These are phyloP conservation scores for Chloroclystis v-ata DNA, from an alignment of 2,888 invertebrate genomes.

Conservation along the genomic window DNA sequence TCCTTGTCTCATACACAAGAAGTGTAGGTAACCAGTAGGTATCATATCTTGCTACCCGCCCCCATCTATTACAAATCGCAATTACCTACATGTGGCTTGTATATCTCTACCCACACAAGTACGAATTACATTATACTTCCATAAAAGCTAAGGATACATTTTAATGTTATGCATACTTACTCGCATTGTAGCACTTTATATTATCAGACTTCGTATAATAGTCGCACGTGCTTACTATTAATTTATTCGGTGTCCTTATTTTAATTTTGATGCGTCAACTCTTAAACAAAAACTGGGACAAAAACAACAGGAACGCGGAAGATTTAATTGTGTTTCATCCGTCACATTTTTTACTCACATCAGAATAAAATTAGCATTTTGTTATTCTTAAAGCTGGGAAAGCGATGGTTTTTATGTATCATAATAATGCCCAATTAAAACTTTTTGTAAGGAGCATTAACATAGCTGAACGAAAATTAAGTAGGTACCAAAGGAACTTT, in stretches of 20 bases:
- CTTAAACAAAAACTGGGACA: constrained; percentile 31
- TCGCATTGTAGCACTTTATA: no score
- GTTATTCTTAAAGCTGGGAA: constrained; percentile 27
- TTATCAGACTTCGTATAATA: constrained; percentile 58
- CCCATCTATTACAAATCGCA: constrained; percentile 30
- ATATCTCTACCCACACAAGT: constrained; percentile 40
- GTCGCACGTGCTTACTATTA: constrained; percentile 44
- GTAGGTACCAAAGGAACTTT: no score
- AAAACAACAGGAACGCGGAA: constrained; percentile 43
- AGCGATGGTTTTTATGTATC: constrained; percentile 5
- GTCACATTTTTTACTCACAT: constrained; percentile 30
- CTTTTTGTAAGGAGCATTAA: background rate
- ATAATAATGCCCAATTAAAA: constrained; percentile 2
- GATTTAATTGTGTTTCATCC: constrained; percentile 34
- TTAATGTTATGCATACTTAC: no score
- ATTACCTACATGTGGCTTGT: constrained; percentile 29
- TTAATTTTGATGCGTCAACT: constrained; percentile 51
- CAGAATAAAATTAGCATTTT: constrained; percentile 27
- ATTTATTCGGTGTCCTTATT: constrained; percentile 51
- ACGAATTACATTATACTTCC: constrained; percentile 18
- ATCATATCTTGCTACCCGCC: constrained; percentile 21
- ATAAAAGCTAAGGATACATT: constrained; percentile 25
- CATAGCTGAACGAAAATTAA: background rate
- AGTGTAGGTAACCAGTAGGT: background rate
- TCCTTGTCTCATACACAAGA: constrained; percentile 1